Evolutionary conservation across 2,113 vertebrate genomes (phyloP), one percentile per base, ranked within the genome.

Genomic region (Dissostichus mawsoni): DNA sequence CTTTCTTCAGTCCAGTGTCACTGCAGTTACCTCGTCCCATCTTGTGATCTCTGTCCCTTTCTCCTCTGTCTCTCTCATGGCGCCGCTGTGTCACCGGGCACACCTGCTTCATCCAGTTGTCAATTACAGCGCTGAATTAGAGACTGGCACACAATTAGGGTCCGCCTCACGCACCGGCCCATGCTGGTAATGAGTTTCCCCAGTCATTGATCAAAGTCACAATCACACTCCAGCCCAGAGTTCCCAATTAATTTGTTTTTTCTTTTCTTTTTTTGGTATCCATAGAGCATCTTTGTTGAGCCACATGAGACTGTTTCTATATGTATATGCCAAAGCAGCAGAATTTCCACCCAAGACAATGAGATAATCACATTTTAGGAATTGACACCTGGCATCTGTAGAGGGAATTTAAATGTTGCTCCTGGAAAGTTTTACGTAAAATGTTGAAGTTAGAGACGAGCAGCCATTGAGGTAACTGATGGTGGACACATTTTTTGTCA

Each of bases 121-220:
- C 93, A 94, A 93, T 95, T 93, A 94, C 81, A 78, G 74, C 77
- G 17, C 85, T 62, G 88, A 91, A 90, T 92, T 92, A 91, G 90
- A 89, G 91, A 91, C 89, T 90, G 92, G 92, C 93, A 91, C 82
- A 23, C 92, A 94, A 92, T 93, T 92, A 94, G 78, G 78, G 86
- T 83, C 87, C 76, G 87, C 86, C 90, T 90, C 88, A 78, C 71
- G 79, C 87, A 87, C 91, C 78, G 89, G 88, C 81, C 89, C 81
- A 81, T 69, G 83, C 90, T 87, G 81, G 78, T 95, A 94, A 95
- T 94, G 94, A 94, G 83, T 93, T 95, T 94, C 92, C 90, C 78
- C 89, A 90, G 90, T 92, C 94, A 95, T 94, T 95, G 93, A 95
- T 95, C 94, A 94, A 94, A 94, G 94, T 94, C 94, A 94, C 85